phyloP scores from a whole-genome alignment of 2,797 vertebrate species.

The Myotis vivesi region DNA sequence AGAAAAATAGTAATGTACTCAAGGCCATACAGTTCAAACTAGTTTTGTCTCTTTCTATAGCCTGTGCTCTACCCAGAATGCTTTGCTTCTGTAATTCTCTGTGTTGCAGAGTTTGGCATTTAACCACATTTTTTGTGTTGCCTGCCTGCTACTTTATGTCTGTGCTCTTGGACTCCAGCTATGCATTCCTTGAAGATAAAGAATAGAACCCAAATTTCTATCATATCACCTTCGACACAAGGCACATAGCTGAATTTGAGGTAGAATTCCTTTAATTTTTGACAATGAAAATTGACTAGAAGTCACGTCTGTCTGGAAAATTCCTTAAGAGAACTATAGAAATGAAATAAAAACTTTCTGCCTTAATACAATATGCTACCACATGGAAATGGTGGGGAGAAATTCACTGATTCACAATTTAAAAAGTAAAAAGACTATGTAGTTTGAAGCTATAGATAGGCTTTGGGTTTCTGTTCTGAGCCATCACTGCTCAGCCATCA shows the following conservation, averaged over 20 bases:
- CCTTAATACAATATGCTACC: background rate
- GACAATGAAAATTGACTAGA: conserved; percentile 29
- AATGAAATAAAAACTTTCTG: background rate
- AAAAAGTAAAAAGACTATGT: conserved; percentile 21
- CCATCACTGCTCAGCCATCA: conserved; percentile 30
- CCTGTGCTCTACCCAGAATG: background rate
- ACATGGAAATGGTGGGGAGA: background rate
- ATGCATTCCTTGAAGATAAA: background rate
- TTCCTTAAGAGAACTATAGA: background rate
- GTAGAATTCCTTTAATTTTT: background rate
- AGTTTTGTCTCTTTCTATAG: background rate
- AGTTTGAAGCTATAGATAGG: conserved; percentile 67
- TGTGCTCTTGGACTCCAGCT: background rate
- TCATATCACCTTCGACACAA: background rate
- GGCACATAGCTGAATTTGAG: background rate
- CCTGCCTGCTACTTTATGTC: background rate
- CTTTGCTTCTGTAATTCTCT: background rate
- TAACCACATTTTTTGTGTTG: background rate
- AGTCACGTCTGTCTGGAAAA: background rate
- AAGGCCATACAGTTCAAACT: background rate
- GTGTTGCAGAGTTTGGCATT: background rate
- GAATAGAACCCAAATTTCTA: background rate
- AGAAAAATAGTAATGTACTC: background rate
- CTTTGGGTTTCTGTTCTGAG: conserved; percentile 40
- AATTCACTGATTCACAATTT: background rate